These are phyloP conservation scores for Dipodomys merriami DNA, from an alignment of 2,113 vertebrate species.

Conservation along the genomic window DNA sequence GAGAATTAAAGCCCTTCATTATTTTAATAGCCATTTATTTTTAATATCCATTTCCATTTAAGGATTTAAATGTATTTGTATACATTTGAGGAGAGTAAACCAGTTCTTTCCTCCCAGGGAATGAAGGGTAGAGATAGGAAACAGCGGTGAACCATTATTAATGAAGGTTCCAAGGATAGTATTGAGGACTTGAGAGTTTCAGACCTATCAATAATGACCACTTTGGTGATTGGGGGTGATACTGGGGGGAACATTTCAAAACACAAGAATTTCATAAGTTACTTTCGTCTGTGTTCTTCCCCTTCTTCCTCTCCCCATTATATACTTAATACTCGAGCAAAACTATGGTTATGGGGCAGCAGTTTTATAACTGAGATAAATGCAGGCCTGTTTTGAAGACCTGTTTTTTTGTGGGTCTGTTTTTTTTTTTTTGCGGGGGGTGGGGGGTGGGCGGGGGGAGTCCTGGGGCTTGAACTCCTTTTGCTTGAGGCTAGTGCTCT, in stretches of 20 bases:
- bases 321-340: not conserved
- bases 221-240: not conserved
- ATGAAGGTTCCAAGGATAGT: not conserved
- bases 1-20: not conserved
- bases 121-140: constrained; percentile 25
- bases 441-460: too few species aligned
- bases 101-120: not conserved
- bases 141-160: not conserved
- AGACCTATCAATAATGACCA: not conserved
- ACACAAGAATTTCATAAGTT: not conserved
- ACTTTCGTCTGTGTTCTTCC: not conserved
- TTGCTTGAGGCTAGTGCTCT: too few species aligned
- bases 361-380: constrained; percentile 12
- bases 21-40: constrained; percentile 11
- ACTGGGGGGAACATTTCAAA: not conserved
- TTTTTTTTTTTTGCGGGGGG: too few species aligned
- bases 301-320: not conserved
- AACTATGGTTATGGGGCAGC: constrained; percentile 6
- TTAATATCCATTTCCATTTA: constrained; percentile 20
- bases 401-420: too few species aligned
- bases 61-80: not conserved
- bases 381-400: not conserved
- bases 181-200: not conserved
- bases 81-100: constrained; percentile 44
- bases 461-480: too few species aligned